These are phyloP conservation scores for Cephus cinctus DNA, from an alignment of 1,140 invertebrate genomes.

Conservation along the genomic window DNA sequence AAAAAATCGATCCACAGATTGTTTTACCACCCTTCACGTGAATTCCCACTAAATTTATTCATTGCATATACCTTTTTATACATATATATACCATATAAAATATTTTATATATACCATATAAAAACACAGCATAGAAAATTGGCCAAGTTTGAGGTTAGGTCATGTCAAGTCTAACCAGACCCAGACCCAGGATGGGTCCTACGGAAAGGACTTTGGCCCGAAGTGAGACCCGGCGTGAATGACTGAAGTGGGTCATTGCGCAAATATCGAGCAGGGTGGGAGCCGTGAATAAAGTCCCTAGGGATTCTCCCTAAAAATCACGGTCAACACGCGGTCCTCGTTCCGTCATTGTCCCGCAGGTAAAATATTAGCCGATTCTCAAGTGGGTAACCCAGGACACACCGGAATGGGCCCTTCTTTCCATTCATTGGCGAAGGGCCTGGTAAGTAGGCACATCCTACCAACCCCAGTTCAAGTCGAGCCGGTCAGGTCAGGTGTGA, in stretches of 20 bases:
- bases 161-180: background rate
- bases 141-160: too few species aligned
- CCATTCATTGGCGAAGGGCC: background rate
- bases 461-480: too few species aligned
- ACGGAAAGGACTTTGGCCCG: background rate
- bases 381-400: background rate
- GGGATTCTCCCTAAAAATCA: slow-evolving; percentile 2
- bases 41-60: too few species aligned
- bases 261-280: background rate
- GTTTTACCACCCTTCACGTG: too few species aligned
- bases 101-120: too few species aligned
- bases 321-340: slow-evolving; percentile 20
- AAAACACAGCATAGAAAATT: too few species aligned
- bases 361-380: slow-evolving; percentile 31
- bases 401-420: background rate
- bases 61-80: too few species aligned
- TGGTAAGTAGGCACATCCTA: background rate
- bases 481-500: slow-evolving; percentile 26
- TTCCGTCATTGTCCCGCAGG: slow-evolving; percentile 21
- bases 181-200: background rate
- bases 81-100: too few species aligned
- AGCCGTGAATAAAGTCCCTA: background rate
- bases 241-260: background rate
- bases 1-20: too few species aligned
- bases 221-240: background rate